A percentile compares a stretch with the other conserved stretches of the same genome.
Evolutionary conservation across 2,888 invertebrate species (phyloP).

Genomic region (Epistrophe grossulariae): DNA sequence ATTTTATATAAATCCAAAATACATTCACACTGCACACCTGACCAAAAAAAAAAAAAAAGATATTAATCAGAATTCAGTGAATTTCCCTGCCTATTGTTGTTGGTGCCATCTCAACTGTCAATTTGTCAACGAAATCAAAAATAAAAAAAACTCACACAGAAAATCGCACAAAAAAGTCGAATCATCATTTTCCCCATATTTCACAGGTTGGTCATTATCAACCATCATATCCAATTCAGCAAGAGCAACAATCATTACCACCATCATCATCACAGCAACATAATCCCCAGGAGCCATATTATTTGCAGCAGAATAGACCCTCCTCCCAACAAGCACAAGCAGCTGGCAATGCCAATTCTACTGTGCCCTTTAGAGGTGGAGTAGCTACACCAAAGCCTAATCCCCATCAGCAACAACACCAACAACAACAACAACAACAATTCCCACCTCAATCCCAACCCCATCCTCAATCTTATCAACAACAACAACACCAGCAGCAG

Average conservation of each 20-base stretch:
- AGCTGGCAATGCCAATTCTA: constrained; percentile 70
- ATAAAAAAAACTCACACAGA: constrained; percentile 20
- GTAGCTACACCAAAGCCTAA: constrained; percentile 66
- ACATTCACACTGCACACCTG: neutral
- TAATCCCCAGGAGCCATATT: constrained; percentile 65
- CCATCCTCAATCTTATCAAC: constrained; percentile 62
- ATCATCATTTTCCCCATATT: constrained; percentile 73
- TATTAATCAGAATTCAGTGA: neutral
- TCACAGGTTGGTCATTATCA: constrained; percentile 75
- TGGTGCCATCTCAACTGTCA: constrained; percentile 57
- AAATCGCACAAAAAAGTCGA: constrained; percentile 45
- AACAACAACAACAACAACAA: constrained; percentile 75
- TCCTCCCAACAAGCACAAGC: constrained; percentile 59
- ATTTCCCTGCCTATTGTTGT: constrained; percentile 26
- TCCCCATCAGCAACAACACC: constrained; percentile 68
- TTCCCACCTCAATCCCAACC: constrained; percentile 64
- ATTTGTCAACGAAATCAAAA: constrained; percentile 44
- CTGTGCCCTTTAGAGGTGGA: constrained; percentile 69
- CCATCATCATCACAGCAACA: constrained; percentile 69
- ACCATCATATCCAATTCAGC: constrained; percentile 75
- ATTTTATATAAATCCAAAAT: constrained; percentile 1
- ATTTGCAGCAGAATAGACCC: constrained; percentile 52
- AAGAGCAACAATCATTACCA: constrained; percentile 69
- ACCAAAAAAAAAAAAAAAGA: neutral
- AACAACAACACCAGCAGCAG: constrained; percentile 77